A percentile compares a stretch with the other conserved stretches of the same genome.
Conservation (phyloP, 2,888 invertebrate genomes). For the Eupsilia transversa region DNA sequence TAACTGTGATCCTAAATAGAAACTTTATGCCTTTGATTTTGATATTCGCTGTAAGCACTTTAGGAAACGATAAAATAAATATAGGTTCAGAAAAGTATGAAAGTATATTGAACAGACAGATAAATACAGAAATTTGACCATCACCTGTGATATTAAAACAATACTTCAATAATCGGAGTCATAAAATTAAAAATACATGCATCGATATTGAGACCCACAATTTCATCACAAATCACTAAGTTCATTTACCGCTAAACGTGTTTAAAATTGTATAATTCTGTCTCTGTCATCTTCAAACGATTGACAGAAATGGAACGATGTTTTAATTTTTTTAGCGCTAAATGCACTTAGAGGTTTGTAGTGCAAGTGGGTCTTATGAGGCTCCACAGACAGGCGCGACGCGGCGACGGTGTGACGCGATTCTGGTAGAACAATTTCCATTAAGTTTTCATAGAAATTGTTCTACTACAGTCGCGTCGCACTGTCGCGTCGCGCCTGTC, state of each 20-base stretch:
- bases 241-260: background rate
- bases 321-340: too few species aligned
- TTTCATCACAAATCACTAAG: background rate
- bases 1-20: conserved; percentile 38
- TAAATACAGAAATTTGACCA: conserved; percentile 32
- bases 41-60: conserved; percentile 17
- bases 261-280: too few species aligned
- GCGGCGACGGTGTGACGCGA: too few species aligned
- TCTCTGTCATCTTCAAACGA: too few species aligned
- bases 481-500: too few species aligned
- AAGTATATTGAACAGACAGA: background rate
- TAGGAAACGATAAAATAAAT: conserved; percentile 9
- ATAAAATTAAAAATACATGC: conserved; percentile 25
- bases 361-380: background rate
- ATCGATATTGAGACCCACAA: background rate
- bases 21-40: conserved; percentile 18
- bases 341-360: too few species aligned
- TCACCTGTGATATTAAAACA: conserved; percentile 37
- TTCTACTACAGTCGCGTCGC: too few species aligned
- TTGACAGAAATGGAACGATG: too few species aligned
- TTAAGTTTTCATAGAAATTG: too few species aligned
- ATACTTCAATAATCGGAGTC: background rate
- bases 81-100: background rate
- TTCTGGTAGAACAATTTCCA: too few species aligned
- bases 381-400: too few species aligned